Base-by-base conservation (phyloP, 37 sponge, comb jelly and placozoan species). In the Tethya wilhelma region DNA sequence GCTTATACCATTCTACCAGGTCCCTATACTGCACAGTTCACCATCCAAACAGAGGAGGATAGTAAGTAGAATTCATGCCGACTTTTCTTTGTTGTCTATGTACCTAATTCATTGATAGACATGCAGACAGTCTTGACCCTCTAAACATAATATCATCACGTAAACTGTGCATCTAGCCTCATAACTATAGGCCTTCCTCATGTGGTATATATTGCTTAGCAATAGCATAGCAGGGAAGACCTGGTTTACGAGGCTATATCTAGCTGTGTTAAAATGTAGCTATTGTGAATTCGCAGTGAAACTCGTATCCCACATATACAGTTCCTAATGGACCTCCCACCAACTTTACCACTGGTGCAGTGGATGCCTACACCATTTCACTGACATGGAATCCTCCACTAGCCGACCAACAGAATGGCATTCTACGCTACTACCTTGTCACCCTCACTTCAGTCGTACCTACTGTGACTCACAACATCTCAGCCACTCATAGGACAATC, bases 1-100 rank as follows among this genome's bases (percentile, higher is more conserved):
- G 86, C 86, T n/a, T 19, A 72, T 8, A 85, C 86, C 14, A 40
- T 85, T 14, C 63, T 45, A 44, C 64, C 29, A 20, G 86, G 86
- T 1, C 86, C 86, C 6, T 83, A 74, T 58, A 76, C 73, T 55
- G 31, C 41, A 19, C n/a, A 34, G 26, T 44, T 85, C 53, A 31
- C 60, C 31, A 37, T 85, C 11, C 43, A 29, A 29, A 85, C 86
- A n/a, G 64, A 70, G 36, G 71, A 70, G 45, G 71, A 40, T 37
- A 26, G 71, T 70, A 44, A 70, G 71, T 20, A n/a, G n/a, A n/a
- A n/a, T n/a, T n/a, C n/a, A n/a, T n/a, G n/a, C n/a, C n/a, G n/a
- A n/a, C n/a, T n/a, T n/a, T n/a, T n/a, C n/a, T n/a, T n/a, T n/a
- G n/a, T n/a, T n/a, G n/a, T n/a, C n/a, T n/a, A n/a, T n/a, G n/a